Evolutionary conservation across 2,113 vertebrate genomes (phyloP).

Genomic region (Gallinago jamesoni): DNA sequence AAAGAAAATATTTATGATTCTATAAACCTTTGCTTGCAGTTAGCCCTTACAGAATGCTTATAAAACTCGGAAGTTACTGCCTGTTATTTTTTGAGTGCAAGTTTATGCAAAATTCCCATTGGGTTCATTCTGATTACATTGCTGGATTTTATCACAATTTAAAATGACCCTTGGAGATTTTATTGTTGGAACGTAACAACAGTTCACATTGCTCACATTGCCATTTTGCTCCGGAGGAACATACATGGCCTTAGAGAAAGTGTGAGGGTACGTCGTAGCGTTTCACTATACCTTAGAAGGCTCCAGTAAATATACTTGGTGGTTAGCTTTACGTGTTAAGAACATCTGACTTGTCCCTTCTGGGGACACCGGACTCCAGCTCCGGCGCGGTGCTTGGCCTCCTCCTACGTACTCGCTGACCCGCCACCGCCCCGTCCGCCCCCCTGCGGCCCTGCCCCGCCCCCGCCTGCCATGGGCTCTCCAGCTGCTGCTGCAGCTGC

Average conservation of each 20-base stretch:
- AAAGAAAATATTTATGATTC: background rate
- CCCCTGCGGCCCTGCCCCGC: background rate
- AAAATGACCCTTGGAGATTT: background rate
- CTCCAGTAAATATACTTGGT: accelerated
- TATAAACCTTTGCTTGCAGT: background rate
- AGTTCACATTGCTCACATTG: background rate
- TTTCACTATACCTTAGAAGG: too few relatives aligned
- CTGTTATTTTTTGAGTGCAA: background rate
- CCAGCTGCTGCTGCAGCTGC: background rate
- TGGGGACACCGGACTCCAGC: accelerated
- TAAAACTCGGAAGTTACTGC: background rate
- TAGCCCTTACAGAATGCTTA: background rate
- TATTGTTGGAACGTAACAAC: background rate
- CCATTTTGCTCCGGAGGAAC: background rate
- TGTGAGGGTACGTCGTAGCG: background rate
- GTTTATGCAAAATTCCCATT: background rate
- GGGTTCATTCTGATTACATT: background rate
- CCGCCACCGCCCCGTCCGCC: background rate
- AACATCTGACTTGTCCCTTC: accelerated
- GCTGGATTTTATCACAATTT: background rate
- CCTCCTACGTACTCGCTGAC: background rate
- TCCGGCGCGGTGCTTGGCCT: background rate
- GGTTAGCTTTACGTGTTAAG: accelerated
- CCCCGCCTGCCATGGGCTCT: background rate
- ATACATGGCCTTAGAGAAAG: accelerated